Conservation (phyloP, 2,797 vertebrate genomes). For the Rhabdomys pumilio region DNA sequence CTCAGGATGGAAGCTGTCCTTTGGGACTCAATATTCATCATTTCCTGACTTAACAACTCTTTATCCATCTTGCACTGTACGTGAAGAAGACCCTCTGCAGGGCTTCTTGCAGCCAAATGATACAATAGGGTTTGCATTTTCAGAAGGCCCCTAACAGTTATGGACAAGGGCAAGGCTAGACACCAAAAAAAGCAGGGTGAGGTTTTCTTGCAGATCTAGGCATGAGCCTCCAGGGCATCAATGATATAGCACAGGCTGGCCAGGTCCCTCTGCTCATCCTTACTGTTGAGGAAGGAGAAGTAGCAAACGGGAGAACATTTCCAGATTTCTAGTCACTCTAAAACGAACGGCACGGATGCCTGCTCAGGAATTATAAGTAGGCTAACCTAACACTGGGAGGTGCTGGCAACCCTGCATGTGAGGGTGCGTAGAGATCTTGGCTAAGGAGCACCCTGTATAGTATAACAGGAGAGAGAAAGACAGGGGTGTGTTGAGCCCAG, state of each 20-base stretch:
- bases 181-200: background rate
- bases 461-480: background rate
- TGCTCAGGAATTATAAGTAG: background rate
- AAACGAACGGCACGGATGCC: background rate
- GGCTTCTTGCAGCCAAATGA: background rate
- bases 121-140: background rate
- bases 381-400: background rate
- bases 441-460: background rate
- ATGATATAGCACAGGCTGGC: background rate
- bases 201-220: background rate
- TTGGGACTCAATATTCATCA: background rate
- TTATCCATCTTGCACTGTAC: background rate
- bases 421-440: background rate
- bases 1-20: background rate
- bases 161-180: background rate
- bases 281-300: background rate
- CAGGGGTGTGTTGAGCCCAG: background rate
- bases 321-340: background rate
- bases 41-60: background rate
- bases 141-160: background rate
- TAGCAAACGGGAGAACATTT: background rate
- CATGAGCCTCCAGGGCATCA: fast-evolving
- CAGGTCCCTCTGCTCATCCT: background rate
- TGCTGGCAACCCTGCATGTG: background rate
- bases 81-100: background rate